phyloP scores from a whole-genome alignment of 2,113 vertebrate species.

The Struthio camelus region DNA sequence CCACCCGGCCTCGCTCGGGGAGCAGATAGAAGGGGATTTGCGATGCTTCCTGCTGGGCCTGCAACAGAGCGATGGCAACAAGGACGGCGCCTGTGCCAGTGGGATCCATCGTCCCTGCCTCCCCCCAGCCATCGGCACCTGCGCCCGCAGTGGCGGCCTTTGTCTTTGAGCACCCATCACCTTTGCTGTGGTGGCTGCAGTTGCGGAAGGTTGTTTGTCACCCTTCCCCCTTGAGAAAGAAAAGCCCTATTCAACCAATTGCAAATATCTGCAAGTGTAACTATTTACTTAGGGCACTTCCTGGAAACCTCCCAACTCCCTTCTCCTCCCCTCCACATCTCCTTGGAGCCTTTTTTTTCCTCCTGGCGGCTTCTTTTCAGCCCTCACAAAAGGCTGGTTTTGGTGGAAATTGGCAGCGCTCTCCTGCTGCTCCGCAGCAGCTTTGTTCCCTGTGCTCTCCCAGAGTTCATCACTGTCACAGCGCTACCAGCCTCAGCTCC shows the following conservation, averaged over 20 bases:
- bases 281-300: conserved; percentile 49
- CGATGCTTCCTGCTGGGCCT: too few relatives aligned
- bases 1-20: too few relatives aligned
- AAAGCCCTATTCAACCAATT: conserved; percentile 6
- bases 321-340: not conserved
- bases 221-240: conserved; percentile 47
- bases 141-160: rapidly evolving
- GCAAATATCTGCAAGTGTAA: conserved; percentile 19
- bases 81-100: too few relatives aligned
- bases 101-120: not conserved
- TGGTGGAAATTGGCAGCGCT: not conserved
- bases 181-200: not conserved
- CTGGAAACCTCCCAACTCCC: not conserved
- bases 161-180: not conserved
- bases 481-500: not conserved
- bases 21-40: too few relatives aligned
- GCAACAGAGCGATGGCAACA: too few relatives aligned
- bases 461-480: rapidly evolving
- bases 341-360: not conserved
- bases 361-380: not conserved
- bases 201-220: not conserved
- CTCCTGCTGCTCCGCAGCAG: not conserved
- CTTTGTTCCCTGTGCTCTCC: not conserved
- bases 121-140: not conserved
- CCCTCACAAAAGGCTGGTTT: not conserved